Base-by-base conservation (phyloP, 1,140 invertebrate genomes). In the Octopus bimaculoides region DNA sequence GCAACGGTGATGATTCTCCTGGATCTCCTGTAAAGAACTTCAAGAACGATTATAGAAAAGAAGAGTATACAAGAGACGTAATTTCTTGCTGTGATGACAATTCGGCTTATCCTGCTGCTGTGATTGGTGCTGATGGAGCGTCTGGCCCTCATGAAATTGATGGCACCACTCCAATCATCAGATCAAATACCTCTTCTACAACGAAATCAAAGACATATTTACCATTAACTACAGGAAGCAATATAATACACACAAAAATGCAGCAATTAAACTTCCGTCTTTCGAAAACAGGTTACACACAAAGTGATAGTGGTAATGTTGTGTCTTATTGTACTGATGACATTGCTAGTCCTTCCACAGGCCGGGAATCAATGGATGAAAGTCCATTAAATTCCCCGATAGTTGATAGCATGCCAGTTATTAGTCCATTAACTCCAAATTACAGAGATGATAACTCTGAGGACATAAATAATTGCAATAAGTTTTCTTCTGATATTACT, bases 391-490 rank as follows among this genome's bases (percentile, higher is more conserved):
- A 53, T 52, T n/a, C 79, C 26, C 74, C 78, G 12, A 79, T 80
- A 54, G 84, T 84, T 10, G 83, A 84, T 52, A 83, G 83, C 54
- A 52, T 82, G 77, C 78, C 83, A 56, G 82, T 82, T 76, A 82
- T 80, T 80, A 85, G 84, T 77, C 84, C 83, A 12, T 77, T 84
- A 8, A 83, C 83, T 5, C 82, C 81, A n/a, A 84, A 84, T 74
- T 83, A 41, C 26, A 41, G 26, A 66, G n/a, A n/a, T 66, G 61
- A n/a, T 66, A n/a, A n/a, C 61, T 66, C 61, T 14, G 12, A 66
- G 61, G 61, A 66, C 61, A 66, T 66, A n/a, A 66, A 66, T 66
- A 41, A 41, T 41, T 41, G 26, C 26, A 41, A 41, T 41, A 41
- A 41, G 26, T 41, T 41, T 41, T 41, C 26, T 41, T 41, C 26